These are phyloP conservation scores for Poecilus cupreus DNA, from an alignment of 2,888 invertebrate genomes.

Conservation along the genomic window DNA sequence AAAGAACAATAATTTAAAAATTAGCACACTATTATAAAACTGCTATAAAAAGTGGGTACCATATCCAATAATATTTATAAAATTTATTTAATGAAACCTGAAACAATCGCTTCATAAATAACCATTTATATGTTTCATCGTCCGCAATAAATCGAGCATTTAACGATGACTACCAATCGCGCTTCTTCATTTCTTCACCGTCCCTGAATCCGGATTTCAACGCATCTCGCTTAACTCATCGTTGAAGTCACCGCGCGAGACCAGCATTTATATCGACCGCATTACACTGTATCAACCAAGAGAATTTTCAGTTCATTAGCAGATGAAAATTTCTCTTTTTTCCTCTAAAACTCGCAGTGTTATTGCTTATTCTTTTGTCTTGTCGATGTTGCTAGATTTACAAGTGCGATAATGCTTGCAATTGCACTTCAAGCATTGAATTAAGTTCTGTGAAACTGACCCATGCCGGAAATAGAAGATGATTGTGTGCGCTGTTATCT, in stretches of 20 bases:
- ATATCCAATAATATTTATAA: slow-evolving; percentile 24
- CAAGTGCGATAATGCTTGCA: neutral
- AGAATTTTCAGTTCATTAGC: slow-evolving; percentile 42
- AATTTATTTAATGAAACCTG: slow-evolving; percentile 1
- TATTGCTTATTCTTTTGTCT: slow-evolving; percentile 34
- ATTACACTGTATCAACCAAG: neutral
- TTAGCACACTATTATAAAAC: neutral
- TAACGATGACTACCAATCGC: slow-evolving; percentile 34
- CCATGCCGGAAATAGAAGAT: neutral
- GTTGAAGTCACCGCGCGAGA: neutral
- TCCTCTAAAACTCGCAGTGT: neutral
- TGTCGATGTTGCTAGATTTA: neutral
- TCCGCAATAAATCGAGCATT: slow-evolving; percentile 18
- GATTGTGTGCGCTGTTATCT: neutral
- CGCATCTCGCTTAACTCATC: slow-evolving; percentile 16
- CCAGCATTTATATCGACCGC: slow-evolving; percentile 11
- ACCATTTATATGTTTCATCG: neutral
- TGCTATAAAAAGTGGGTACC: neutral
- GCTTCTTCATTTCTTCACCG: no score
- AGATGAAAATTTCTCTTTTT: slow-evolving; percentile 13
- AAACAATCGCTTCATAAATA: slow-evolving; percentile 18
- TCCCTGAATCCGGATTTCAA: slow-evolving; percentile 10
- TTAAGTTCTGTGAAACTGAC: neutral
- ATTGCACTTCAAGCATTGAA: neutral
- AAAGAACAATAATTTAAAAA: neutral